Conservation (phyloP, 2,113 vertebrate genomes). For the Clarias macrocephalus region DNA sequence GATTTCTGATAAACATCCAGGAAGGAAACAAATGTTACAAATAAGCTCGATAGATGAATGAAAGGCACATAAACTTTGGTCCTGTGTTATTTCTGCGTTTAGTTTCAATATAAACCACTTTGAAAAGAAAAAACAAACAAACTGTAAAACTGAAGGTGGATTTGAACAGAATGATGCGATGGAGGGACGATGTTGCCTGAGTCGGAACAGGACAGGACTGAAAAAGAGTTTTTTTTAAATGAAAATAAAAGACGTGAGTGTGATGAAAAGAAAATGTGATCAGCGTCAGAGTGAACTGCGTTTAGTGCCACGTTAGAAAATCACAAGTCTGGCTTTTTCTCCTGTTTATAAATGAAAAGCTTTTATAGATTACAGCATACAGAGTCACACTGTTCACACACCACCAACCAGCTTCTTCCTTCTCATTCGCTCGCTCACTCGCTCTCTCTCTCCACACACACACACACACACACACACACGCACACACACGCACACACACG, state of each 20-base stretch:
- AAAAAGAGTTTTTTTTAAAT: background rate
- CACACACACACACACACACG: no score
- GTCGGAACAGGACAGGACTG: constrained; percentile 41
- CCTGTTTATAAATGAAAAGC: constrained; percentile 60
- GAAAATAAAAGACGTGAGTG: constrained; percentile 36
- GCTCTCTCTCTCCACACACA: background rate
- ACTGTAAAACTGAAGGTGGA: constrained; percentile 5
- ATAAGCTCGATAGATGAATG: constrained; percentile 57
- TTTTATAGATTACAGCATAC: constrained; percentile 61
- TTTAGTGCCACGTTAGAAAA: constrained; percentile 28
- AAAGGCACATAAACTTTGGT: constrained; percentile 89
- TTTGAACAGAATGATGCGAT: constrained; percentile 30
- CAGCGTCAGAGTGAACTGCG: constrained; percentile 30
- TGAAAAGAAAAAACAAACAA: background rate
- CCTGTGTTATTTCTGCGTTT: constrained; percentile 69
- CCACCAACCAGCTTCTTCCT: background rate
- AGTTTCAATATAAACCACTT: constrained; percentile 59
- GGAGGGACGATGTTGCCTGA: constrained; percentile 51
- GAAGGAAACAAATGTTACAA: constrained; percentile 62
- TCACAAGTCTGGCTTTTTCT: constrained; percentile 67
- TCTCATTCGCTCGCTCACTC: background rate
- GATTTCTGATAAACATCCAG: constrained; percentile 61
- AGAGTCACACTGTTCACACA: constrained; percentile 31
- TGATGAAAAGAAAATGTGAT: constrained; percentile 46
- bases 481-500: background rate